Percentiles rank a stretch among this genome's conserved stretches.
Evolutionary conservation across 2,113 vertebrate species (phyloP).

Genomic region (Heliornis fulica): DNA sequence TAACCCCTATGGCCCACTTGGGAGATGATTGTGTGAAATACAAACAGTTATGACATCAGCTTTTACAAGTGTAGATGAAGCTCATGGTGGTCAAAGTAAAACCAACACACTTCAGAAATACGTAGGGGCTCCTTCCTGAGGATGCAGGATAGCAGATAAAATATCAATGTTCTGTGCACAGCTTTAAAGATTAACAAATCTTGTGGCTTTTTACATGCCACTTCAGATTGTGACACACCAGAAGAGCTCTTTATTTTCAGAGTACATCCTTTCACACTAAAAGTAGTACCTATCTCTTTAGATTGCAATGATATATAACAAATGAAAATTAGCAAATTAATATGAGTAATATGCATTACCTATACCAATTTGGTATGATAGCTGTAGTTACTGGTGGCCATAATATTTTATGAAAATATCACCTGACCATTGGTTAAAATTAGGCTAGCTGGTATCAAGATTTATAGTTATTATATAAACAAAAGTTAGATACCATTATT

Average conservation of each 20-base stretch:
- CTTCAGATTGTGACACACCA: neutral
- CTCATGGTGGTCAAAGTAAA: slow-evolving; percentile 42
- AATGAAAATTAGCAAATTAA: slow-evolving; percentile 35
- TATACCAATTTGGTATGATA: slow-evolving; percentile 12
- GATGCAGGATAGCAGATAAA: slow-evolving; percentile 28
- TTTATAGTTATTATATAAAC: neutral
- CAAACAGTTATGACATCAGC: slow-evolving; percentile 32
- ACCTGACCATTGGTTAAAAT: slow-evolving; percentile 4
- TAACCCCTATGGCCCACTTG: slow-evolving; percentile 11
- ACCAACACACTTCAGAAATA: slow-evolving; percentile 37
- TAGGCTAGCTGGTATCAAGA: neutral
- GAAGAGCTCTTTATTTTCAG: neutral
- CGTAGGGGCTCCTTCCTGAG: neutral
- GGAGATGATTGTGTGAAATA: slow-evolving; percentile 25
- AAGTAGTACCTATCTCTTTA: neutral
- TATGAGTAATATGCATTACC: neutral
- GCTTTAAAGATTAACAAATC: slow-evolving; percentile 47
- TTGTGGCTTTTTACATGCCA: neutral
- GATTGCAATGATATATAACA: neutral
- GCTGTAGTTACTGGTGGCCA: neutral
- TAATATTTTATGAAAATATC: slow-evolving; percentile 45
- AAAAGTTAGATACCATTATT: neutral
- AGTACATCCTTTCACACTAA: neutral
- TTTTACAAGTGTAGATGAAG: slow-evolving; percentile 50
- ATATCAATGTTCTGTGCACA: neutral